phyloP scores from a whole-genome alignment of 2,888 invertebrate species.

The Phalera bucephala region DNA sequence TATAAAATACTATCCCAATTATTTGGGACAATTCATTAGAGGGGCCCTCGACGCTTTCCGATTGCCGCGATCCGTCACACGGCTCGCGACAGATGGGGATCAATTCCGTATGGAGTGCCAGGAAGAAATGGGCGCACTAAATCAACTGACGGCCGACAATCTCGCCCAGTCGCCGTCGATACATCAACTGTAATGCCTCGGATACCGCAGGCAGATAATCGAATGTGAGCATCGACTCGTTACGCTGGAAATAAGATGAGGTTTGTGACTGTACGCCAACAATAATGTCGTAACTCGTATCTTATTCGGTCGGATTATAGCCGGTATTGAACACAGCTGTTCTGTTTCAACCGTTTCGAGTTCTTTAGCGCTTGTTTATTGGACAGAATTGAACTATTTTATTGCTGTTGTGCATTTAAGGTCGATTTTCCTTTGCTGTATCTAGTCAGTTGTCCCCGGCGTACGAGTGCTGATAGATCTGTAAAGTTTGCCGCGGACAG shows the following conservation, averaged over 20 bases:
- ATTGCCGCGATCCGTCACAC: conserved; percentile 76
- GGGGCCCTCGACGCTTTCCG: conserved; percentile 69
- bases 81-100: conserved; percentile 71
- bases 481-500: conserved; percentile 82
- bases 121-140: conserved; percentile 77
- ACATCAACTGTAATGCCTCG: conserved; percentile 82
- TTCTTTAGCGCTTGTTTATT: conserved; percentile 21
- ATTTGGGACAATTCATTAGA: conserved; percentile 83
- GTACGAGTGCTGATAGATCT: conserved; percentile 72
- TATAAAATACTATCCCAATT: conserved; percentile 82
- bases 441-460: conserved; percentile 53
- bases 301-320: conserved; percentile 38
- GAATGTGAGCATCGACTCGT: conserved; percentile 82
- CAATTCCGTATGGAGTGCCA: conserved; percentile 76
- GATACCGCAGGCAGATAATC: conserved; percentile 82
- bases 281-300: conserved; percentile 51
- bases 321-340: conserved; percentile 39
- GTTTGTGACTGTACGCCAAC: conserved; percentile 52
- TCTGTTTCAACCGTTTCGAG: conserved; percentile 21
- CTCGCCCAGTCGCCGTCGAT: conserved; percentile 78
- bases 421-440: conserved; percentile 50
- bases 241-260: conserved; percentile 81
- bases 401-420: conserved; percentile 35
- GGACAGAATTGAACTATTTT: conserved; percentile 21
- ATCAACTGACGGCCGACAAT: conserved; percentile 78